Conservation (phyloP, 1,140 invertebrate genomes). For the Bombus polaris region DNA sequence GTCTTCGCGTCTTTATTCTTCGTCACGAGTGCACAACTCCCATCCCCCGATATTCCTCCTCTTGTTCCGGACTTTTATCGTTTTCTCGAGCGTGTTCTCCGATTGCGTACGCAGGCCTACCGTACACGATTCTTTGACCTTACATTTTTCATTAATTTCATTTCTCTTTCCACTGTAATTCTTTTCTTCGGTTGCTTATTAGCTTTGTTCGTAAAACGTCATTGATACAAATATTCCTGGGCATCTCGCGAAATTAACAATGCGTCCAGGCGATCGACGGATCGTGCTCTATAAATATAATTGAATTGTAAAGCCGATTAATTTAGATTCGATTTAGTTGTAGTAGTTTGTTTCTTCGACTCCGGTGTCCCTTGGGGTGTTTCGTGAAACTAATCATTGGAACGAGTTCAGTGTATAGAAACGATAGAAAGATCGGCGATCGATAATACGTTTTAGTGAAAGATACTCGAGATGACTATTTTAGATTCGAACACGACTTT, state of each 20-base stretch:
- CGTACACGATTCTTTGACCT: constrained; percentile 44
- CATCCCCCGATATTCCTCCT: constrained; percentile 18
- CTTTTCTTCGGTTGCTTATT: neutral
- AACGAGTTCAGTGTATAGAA: neutral
- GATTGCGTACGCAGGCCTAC: constrained; percentile 65
- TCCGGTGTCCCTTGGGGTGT: neutral
- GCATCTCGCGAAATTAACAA: neutral
- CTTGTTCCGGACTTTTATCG: constrained; percentile 15
- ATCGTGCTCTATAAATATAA: neutral
- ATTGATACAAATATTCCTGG: neutral
- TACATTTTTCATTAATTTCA: neutral
- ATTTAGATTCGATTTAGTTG: neutral
- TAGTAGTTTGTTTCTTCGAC: neutral
- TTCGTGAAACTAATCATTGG: neutral
- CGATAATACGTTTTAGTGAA: too few species aligned
- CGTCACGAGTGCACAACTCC: constrained; percentile 70
- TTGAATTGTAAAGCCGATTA: neutral
- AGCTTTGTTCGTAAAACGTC: neutral
- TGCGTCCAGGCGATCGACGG: neutral
- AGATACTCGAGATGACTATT: neutral
- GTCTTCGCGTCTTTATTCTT: constrained; percentile 61
- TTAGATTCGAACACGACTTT: neutral
- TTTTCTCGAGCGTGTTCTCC: constrained; percentile 13
- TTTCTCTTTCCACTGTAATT: neutral
- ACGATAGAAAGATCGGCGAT: too few species aligned